phyloP scores from a whole-genome alignment of 35 echinoderm and acorn worm species.

The Anneissia japonica region DNA sequence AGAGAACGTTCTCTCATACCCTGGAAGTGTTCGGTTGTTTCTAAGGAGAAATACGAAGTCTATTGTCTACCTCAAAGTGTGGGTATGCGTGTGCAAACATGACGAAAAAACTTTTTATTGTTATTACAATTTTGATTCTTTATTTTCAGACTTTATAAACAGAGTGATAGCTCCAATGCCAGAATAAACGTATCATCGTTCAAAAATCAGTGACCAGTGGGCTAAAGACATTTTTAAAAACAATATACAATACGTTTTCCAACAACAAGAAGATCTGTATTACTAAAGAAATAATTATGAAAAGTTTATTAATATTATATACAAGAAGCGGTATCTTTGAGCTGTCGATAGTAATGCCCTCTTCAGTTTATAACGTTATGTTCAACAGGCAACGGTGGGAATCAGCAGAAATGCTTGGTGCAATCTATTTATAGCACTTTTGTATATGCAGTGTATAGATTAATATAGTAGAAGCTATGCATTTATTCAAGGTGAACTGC shows the following conservation, averaged over 20 bases:
- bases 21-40: too few species aligned
- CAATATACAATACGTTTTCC: background rate
- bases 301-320: too few species aligned
- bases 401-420: background rate
- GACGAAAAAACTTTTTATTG: too few species aligned
- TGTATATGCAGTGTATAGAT: slow-evolving; percentile 1
- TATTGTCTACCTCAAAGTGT: too few species aligned
- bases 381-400: background rate
- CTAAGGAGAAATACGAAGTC: too few species aligned
- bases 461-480: background rate
- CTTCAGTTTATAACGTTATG: background rate
- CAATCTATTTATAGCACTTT: background rate
- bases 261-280: background rate
- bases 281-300: too few species aligned
- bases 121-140: background rate
- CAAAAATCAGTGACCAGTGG: background rate
- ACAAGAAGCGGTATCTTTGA: too few species aligned
- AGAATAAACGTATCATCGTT: background rate
- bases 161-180: background rate
- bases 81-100: too few species aligned
- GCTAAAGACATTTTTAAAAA: background rate
- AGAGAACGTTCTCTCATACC: too few species aligned
- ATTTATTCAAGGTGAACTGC: background rate
- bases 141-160: background rate
- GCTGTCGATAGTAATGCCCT: too few species aligned